Percentiles rank a stretch among this genome's conserved stretches.
phyloP scores from a whole-genome alignment of 35 echinoderm and acorn worm genomes.

The Holothuria glaberrima region DNA sequence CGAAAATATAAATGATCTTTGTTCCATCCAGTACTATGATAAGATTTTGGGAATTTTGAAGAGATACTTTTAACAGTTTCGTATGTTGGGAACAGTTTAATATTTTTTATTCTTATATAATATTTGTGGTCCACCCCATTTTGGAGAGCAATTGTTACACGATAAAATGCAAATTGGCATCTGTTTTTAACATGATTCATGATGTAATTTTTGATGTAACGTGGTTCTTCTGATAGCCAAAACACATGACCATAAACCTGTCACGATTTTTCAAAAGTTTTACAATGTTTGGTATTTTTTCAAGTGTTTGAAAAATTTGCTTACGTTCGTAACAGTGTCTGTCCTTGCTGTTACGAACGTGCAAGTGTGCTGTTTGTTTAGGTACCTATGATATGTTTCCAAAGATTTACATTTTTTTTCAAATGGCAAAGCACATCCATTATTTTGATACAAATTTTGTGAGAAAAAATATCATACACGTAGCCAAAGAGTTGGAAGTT shows the following conservation, averaged over 20 bases:
- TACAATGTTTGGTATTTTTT: not conserved
- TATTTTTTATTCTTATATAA: no score
- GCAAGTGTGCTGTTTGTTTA: conserved; percentile 9
- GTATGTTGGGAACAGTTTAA: no score
- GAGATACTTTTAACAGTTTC: no score
- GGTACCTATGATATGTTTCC: not conserved
- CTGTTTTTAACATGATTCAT: no score
- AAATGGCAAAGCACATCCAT: not conserved
- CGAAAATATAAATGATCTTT: no score
- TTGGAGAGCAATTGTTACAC: no score
- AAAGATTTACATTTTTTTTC: not conserved
- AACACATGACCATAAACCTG: not conserved
- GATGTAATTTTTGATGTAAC: not conserved
- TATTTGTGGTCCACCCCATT: no score
- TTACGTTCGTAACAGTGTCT: not conserved
- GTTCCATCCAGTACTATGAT: no score
- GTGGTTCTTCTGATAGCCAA: not conserved
- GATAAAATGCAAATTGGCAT: no score
- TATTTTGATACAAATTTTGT: not conserved
- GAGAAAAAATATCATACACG: no score
- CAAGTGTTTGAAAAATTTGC: not conserved
- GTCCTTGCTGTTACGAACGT: conserved; percentile 7
- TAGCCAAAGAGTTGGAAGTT: no score
- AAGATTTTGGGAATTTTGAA: no score
- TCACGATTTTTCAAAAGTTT: conserved; percentile 1